These are phyloP conservation scores for Sesamia nonagrioides DNA, from an alignment of 1,140 invertebrate genomes.

Conservation along the genomic window DNA sequence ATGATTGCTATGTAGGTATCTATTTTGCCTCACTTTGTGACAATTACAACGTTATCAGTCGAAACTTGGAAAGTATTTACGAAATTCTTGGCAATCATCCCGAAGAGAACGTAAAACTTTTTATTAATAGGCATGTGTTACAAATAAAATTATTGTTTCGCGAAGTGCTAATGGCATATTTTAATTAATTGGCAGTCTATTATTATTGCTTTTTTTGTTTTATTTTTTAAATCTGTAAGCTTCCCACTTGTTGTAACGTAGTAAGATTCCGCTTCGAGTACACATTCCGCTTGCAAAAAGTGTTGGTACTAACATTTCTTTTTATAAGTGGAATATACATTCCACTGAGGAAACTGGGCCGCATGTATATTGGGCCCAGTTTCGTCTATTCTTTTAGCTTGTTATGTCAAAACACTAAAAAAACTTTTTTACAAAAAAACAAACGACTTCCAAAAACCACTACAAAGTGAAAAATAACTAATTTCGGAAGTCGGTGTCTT, in stretches of 20 bases:
- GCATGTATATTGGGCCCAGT: no score
- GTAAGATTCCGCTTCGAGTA: neutral
- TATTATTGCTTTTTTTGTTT: neutral
- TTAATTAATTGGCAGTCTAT: conserved; percentile 6
- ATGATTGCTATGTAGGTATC: conserved; percentile 2
- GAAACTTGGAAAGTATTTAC: conserved; percentile 20
- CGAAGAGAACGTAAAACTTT: conserved; percentile 6
- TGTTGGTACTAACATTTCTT: no score
- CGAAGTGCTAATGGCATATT: conserved; percentile 27
- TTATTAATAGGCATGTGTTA: conserved; percentile 24
- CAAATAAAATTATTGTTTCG: conserved; percentile 31
- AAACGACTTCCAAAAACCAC: no score
- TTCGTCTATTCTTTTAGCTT: no score
- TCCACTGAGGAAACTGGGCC: no score
- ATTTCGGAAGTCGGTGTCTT: no score
- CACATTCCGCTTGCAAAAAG: no score
- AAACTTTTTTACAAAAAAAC: no score
- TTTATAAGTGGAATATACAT: no score
- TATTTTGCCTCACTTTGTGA: conserved; percentile 45
- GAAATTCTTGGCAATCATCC: conserved; percentile 30
- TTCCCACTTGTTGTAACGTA: neutral
- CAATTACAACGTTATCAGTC: conserved; percentile 27
- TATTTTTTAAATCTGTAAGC: neutral
- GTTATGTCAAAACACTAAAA: no score
- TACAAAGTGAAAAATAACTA: no score